Percentiles rank a stretch among this genome's conserved stretches.
These are phyloP conservation scores for Neogale vison DNA, from an alignment of 2,113 vertebrate species.

Conservation along the genomic window DNA sequence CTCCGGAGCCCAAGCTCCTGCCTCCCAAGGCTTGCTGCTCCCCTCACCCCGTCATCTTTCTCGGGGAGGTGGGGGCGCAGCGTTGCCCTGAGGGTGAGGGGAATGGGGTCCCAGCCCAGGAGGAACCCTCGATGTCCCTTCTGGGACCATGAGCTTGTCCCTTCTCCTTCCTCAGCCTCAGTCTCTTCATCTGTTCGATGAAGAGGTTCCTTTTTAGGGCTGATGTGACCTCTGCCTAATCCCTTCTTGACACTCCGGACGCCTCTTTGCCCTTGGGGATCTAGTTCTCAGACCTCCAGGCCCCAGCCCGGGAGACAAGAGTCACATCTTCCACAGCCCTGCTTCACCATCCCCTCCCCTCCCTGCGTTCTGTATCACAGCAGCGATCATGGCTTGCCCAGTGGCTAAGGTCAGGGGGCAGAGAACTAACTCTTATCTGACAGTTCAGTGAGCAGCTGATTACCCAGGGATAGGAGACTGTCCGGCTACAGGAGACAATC, in stretches of 20 bases:
- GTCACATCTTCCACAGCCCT: background rate
- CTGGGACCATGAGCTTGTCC: background rate
- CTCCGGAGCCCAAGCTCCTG: conserved; percentile 12
- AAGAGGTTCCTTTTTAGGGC: background rate
- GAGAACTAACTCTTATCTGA: background rate
- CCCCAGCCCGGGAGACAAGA: background rate
- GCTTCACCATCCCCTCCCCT: background rate
- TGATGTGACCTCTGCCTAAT: background rate
- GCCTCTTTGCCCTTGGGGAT: background rate
- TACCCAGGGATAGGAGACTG: background rate
- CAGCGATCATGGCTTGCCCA: background rate
- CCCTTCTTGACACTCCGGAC: background rate
- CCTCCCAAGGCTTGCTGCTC: background rate
- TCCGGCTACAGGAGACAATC: background rate
- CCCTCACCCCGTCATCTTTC: background rate
- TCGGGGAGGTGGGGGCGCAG: background rate
- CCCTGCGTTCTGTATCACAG: background rate
- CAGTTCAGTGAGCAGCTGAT: conserved; percentile 25
- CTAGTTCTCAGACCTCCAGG: background rate
- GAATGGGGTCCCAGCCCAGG: background rate
- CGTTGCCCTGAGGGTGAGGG: background rate
- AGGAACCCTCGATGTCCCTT: background rate
- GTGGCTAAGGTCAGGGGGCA: conserved; percentile 28
- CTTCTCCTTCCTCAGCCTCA: background rate
- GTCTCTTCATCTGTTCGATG: background rate